Evolutionary conservation across 2,888 invertebrate genomes (phyloP).

Genomic region (Nephrotoma appendiculata): DNA sequence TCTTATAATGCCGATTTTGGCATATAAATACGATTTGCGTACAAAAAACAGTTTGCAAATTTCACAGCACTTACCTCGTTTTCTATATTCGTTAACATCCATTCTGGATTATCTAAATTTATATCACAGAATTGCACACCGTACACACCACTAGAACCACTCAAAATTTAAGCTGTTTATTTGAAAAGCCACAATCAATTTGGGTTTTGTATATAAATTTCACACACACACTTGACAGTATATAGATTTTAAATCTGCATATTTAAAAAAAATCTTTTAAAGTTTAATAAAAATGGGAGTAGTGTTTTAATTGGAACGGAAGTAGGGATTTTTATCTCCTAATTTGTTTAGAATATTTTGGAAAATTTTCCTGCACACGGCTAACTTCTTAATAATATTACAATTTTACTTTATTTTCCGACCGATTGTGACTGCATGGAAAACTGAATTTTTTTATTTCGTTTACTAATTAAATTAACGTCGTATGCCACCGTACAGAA

Average conservation of each 20-base stretch:
- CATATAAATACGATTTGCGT: too few relatives aligned
- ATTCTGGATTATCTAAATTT: conserved; percentile 19
- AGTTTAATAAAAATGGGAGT: too few relatives aligned
- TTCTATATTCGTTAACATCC: conserved; percentile 38
- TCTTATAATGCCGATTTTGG: too few relatives aligned
- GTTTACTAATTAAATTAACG: not conserved
- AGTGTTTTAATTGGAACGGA: not conserved
- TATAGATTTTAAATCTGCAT: not conserved
- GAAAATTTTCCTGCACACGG: not conserved
- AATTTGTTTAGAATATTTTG: too few relatives aligned
- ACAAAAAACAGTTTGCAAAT: too few relatives aligned
- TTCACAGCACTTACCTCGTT: conserved; percentile 32
- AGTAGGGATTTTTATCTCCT: not conserved
- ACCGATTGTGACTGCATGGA: not conserved
- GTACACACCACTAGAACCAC: not conserved
- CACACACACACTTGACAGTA: not conserved
- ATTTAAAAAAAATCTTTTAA: not conserved
- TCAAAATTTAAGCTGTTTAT: not conserved
- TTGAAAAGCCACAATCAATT: not conserved
- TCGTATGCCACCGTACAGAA: not conserved
- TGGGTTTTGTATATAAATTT: not conserved
- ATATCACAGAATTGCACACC: not conserved
- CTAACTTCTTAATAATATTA: not conserved
- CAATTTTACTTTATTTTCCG: not conserved
- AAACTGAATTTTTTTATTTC: not conserved